phyloP scores from a whole-genome alignment of 2,113 vertebrate species.

The Thermophis baileyi region DNA sequence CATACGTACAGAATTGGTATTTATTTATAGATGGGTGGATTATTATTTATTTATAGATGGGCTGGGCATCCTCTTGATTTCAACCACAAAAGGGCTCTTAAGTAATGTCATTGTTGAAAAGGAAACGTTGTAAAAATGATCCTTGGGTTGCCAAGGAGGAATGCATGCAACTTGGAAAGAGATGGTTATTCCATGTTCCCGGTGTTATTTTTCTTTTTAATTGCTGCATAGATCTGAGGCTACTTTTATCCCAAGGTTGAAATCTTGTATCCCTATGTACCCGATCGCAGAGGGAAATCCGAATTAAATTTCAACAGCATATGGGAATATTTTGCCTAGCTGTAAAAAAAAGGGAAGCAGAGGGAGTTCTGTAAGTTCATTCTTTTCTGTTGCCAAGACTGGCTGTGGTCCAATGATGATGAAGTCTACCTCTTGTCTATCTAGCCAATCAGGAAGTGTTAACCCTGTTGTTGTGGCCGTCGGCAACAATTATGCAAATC shows the following conservation, averaged over 20 bases:
- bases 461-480: background rate
- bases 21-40: slow-evolving; percentile 31
- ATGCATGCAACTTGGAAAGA: background rate
- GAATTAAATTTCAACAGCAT: background rate
- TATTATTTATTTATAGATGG: slow-evolving; percentile 32
- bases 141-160: background rate
- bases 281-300: background rate
- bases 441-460: background rate
- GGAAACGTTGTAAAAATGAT: slow-evolving; percentile 22
- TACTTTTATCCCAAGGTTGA: background rate
- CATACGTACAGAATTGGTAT: background rate
- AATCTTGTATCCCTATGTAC: background rate
- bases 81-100: slow-evolving; percentile 21
- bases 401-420: background rate
- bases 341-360: background rate
- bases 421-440: background rate
- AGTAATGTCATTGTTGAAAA: slow-evolving; percentile 32
- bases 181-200: background rate
- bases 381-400: background rate
- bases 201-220: background rate
- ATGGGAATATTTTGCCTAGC: background rate
- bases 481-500: background rate
- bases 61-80: slow-evolving; percentile 6
- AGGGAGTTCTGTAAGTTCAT: background rate
- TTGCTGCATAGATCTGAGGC: background rate